Evolutionary conservation across 2,797 vertebrate species (phyloP), one percentile per base, ranked within the genome.

Genomic region (Enteromius treurensis): DNA sequence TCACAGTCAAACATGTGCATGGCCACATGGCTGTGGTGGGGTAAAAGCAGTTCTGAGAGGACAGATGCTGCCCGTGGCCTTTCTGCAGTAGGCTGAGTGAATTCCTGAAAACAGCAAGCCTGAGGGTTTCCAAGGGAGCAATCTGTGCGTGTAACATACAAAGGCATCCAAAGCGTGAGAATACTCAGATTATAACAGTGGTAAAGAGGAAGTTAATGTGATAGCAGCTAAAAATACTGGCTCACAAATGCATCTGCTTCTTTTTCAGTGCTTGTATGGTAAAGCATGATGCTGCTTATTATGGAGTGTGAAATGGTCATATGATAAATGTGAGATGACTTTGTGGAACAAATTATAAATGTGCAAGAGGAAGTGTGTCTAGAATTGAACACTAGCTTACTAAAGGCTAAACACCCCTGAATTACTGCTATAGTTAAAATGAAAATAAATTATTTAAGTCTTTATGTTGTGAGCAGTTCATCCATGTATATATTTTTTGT

Each of bases 1-100:
- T 76, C 62, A 73, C 64, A 45, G 17, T 45, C 55, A 68, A 55
- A 70, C 69, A 69, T 70, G 51, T 74, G 85, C 73, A 77, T 34
- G 42, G 13, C 65, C 65, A 53, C 58, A 58, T 82, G 80, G 53
- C 45, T 62, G 69, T 77, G 74, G 34, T 13, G 3, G 11, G 47
- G 62, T 42, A 21, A 77, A 76, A 68, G 26, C 58, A 26, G 42
- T 75, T 75, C 55, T 68, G 62, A 32, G 34, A 70, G 42, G 42
- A 70, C 51, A 84, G 80, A 78, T 74, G 40, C 23, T 69, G 21
- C 45, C 55, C 6, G 65, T 71, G 37, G 60, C 32, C 23, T n/a
- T 79, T 60, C 45, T 58, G 21, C 53, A 34, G 26, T 40, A 51
- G 45, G 17, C 42, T 1, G 0, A 64, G 49, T 7, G 2, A 45